Base-by-base conservation (phyloP, 92 coral and sea anemone genomes). In the Phenganax marumi region DNA sequence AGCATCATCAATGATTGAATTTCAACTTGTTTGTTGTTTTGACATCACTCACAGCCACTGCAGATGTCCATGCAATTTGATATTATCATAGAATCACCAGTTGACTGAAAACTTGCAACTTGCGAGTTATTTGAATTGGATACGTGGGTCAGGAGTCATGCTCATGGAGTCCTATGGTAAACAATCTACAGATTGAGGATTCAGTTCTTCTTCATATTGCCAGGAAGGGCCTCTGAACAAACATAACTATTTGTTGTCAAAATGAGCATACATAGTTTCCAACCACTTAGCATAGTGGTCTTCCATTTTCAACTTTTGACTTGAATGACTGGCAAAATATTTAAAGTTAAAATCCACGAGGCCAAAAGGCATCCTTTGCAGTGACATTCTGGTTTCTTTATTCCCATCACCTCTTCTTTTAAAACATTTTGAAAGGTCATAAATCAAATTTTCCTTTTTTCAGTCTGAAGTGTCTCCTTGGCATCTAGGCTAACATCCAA, bases 211-310 rank as follows among this genome's bases (percentile, higher is more conserved):
- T 54, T 60, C 66, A 12, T 60, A 60, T 12, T 60, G 66, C 66
- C 66, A 60, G 0, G 39, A 87, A 48, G 91, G 95, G 13, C 90
- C 91, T 52, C 90, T 84, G 46, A 48, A 58, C 21, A 88, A 79
- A 63, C 81, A 75, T 16, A 85, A 10, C 89, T 87, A 85, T 74
- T 87, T 88, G 80, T 85, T 89, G 10, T 91, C 91, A 88, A 88
- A 90, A 50, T 85, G 91, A 6, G 89, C 51, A 47, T 70, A 86
- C 93, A 90, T 88, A 11, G 91, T 88, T 58, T 68, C 86, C 3
- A 78, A n/a, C 90, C 91, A 88, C 46, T 76, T 19, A 7, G 78
- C 87, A 85, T 88, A 83, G 49, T 90, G 89, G 22, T 84, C 84
- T 58, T 88, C 89, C 8, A 79, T 77, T 50, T 83, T 77, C n/a